Evolutionary conservation across 2,113 vertebrate genomes (phyloP), one percentile per base, ranked within the genome.

Genomic region (Lipophrys pholis): DNA sequence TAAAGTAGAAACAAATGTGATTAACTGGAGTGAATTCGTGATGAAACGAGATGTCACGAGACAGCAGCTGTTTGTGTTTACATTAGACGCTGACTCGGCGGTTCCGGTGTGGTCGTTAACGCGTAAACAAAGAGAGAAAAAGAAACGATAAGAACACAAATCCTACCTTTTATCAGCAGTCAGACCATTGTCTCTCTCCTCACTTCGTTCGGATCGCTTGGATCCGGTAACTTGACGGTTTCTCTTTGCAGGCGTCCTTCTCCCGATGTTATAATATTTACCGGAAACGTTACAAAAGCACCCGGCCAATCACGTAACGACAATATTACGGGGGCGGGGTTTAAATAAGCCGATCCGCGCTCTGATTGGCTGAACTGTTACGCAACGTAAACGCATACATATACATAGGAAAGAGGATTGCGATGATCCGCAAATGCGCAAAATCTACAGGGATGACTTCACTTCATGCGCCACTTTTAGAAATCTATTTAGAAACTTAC

Each of bases 151-250:
- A 70, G 2, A 41, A 48, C 61, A 15, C 0, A 46, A 59, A 5
- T 35, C 71, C 12, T 81, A 94, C 92, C 92, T 84, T 93, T 93
- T 17, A 93, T 91, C 15, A 94, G 21, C 58, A 94, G 81, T 94
- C 93, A 94, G 0, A 94, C 93, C 92, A 94, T 71, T 52, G 50
- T 35, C 55, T 46, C 39, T 12, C 21, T 52, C 1, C 17, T 17
- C 8, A 48, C 35, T 56, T 0, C 1, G 1, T n/a, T 6, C 1
- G 0, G 21, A 30, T 30, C 21, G 21, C 4, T 30, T 39, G 1
- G 5, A 0, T 51, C 11, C 11, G 0, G 21, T 9, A 4, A 39
- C 0, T 3, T 67, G 21, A 30, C 6, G 15, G 68, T 4, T 0
- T 5, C 16, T 5, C 5, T 10, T 3, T 7, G 14, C 21, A 3